A percentile compares a stretch with the other conserved stretches of the same genome.
phyloP scores from a whole-genome alignment of 2,113 vertebrate species.

The Leptobrachium leishanense region DNA sequence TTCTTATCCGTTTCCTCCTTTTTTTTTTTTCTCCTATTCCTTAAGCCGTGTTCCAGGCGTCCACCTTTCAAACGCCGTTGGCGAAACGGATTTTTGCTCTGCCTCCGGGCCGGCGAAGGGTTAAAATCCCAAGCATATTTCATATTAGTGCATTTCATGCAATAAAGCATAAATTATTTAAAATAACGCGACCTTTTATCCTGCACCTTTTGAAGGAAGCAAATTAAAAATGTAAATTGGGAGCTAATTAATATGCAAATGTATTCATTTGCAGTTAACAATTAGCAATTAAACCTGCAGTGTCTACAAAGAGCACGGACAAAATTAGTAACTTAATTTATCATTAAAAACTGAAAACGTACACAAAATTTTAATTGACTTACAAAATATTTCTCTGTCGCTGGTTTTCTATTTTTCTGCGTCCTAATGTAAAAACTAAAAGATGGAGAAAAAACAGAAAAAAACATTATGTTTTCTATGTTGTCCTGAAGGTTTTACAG shows the following conservation, averaged over 20 bases:
- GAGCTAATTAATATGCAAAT: conserved; percentile 99
- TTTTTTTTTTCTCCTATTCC: neutral
- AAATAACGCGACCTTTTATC: conserved; percentile 99
- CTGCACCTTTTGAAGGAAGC: conserved; percentile 99
- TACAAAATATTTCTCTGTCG: conserved; percentile 87
- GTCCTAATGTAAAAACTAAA: conserved; percentile 66
- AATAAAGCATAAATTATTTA: conserved; percentile 99
- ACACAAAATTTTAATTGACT: conserved; percentile 95
- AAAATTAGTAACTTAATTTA: conserved; percentile 99
- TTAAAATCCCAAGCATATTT: conserved; percentile 91
- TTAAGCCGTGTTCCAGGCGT: neutral
- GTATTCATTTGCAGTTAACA: conserved; percentile 99
- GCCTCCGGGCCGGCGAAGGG: conserved; percentile 72
- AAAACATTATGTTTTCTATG: neutral
- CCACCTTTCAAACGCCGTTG: neutral
- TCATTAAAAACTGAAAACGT: conserved; percentile 98
- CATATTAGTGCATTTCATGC: conserved; percentile 97
- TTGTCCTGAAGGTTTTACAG: neutral
- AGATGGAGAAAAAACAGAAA: neutral
- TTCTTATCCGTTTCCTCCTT: neutral
- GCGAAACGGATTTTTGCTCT: conserved; percentile 53
- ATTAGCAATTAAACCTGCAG: conserved; percentile 99
- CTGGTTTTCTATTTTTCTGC: conserved; percentile 66
- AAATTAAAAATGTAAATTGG: conserved; percentile 99
- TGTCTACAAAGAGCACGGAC: conserved; percentile 98